Conservation (phyloP, 2,113 vertebrate genomes). For the Myiopsitta monachus region DNA sequence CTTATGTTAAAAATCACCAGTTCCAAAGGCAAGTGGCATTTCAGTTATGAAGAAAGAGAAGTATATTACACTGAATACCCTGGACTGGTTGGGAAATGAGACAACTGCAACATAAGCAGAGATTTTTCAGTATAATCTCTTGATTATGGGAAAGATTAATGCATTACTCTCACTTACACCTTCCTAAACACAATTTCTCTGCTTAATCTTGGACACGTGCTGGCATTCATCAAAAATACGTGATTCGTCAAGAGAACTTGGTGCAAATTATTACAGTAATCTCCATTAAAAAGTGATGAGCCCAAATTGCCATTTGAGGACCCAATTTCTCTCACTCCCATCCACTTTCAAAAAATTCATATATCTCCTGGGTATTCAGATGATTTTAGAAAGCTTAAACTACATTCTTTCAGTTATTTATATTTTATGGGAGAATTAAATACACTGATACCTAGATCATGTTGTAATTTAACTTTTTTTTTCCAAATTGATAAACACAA, state of each 20-base stretch:
- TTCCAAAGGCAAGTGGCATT: background rate
- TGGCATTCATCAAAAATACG: background rate
- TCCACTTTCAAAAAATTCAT: background rate
- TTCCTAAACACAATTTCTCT: background rate
- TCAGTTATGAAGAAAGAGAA: fast-evolving
- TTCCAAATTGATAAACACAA: background rate
- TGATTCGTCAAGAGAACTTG: fast-evolving
- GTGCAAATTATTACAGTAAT: background rate
- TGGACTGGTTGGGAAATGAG: background rate
- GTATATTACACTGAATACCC: fast-evolving
- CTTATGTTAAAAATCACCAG: background rate
- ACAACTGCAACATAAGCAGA: background rate
- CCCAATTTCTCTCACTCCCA: background rate
- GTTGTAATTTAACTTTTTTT: background rate
- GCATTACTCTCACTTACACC: background rate
- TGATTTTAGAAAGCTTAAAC: background rate
- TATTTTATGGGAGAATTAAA: background rate
- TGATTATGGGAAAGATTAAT: background rate
- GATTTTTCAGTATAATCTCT: background rate
- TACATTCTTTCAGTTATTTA: background rate
- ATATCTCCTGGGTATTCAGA: background rate
- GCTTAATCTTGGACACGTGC: background rate
- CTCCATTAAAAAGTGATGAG: background rate
- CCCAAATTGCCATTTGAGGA: background rate
- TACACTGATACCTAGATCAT: background rate